Base-by-base conservation (phyloP, 2,888 invertebrate genomes). In the Leptinotarsa tumamoca region DNA sequence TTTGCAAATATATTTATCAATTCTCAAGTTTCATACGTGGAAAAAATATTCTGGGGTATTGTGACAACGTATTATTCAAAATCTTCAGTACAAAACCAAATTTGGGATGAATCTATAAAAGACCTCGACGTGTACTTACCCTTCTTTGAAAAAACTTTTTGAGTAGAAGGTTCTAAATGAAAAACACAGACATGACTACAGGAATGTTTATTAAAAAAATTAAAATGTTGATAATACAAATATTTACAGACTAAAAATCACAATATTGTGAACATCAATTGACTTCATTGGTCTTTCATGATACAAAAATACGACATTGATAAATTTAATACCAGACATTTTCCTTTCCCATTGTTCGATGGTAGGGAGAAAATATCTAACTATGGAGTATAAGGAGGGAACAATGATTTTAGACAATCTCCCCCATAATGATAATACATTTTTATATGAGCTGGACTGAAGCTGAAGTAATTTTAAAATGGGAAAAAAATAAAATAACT, bases 121-220 rank as follows among this genome's bases (percentile, higher is more conserved):
- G 2, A 33, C 33, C 33, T 33, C 33, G 7, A 33, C 10, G 33
- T 33, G 33, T 7, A 33, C 33, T 33, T 33, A 33, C 33, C 33
- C 10, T 33, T 33, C 33, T 2, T 43, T 2, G 10, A 13, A 43
- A 13, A 10, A 43, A 43, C 43, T 43, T 43, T 13, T 23, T 10
- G 43, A 43, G 7, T 10, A 61, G 27, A 27, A 5, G 13, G 14
- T 61, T 23, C 14, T 0, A 15, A 23, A 27, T 23, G 10, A n/a
- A 4, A 63, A 33, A 33, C n/a, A 33, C 7, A n/a, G 2, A 21
- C 18, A 49, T 49, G 70, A 49, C 61, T 58, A 69, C 56, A 63
- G 74, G 74, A 77, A 74, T 77, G 77, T 77, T 72, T 77, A 77
- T 72, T 77, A 56, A 74, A 77, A 74, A 76, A 76, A 13, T 27